Evolutionary conservation across 2,113 vertebrate genomes (phyloP), one percentile per base, ranked within the genome.

Genomic region (Paralichthys olivaceus): DNA sequence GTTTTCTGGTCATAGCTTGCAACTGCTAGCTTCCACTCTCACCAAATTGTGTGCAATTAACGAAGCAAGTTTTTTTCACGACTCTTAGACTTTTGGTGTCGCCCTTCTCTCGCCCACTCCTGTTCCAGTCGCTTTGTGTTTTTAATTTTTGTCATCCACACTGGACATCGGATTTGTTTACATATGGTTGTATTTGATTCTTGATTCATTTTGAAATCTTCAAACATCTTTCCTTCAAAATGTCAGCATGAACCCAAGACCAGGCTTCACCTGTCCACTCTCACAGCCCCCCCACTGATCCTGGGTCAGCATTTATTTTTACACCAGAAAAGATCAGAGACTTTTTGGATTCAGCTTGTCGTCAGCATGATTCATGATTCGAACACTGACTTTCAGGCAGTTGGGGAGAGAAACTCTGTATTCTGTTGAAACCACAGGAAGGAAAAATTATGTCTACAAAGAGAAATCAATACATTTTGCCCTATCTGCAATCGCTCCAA

Each of bases 281-380:
- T 79, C 61, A 65, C 59, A 79, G 17, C 67, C 43, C 55, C 11
- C 63, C 69, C 37, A 28, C 81, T 84, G 74, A 84, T 88, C 76
- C 56, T 19, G 51, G 57, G 66, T 84, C 84, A 78, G 55, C 54
- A n/a, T 56, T 85, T 80, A 72, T 79, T 82, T 85, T 83, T 26
- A 53, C 58, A 77, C 63, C 43, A 58, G 47, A 58, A 45, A 79
- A 25, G 75, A 84, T 81, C 79, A 76, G 71, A 88, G 32, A 22
- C 54, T 28, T 58, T 79, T 58, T 80, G 49, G 58, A 69, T 67
- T 64, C 75, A 61, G 68, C 57, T 47, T 56, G 70, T 72, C 67
- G 0, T 73, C 69, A 69, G 65, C 40, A 56, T 74, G 67, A 78
- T 62, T 71, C 47, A 60, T 43, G 2, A 72, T 45, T 17, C 60